Conservation (phyloP, 2,113 vertebrate species). For the Elephantulus edwardii region DNA sequence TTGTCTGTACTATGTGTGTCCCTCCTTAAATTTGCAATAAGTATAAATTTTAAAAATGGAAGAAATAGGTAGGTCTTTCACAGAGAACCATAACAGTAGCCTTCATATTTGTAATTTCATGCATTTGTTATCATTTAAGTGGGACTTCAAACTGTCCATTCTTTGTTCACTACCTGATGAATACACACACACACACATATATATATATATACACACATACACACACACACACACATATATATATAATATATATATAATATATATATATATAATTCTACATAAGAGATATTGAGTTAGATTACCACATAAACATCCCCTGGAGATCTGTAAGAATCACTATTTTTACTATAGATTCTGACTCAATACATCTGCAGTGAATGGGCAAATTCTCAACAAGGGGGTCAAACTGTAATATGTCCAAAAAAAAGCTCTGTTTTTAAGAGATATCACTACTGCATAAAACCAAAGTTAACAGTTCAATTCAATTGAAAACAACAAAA, state of each 20-base stretch:
- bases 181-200: no score
- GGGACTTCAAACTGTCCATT: neutral
- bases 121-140: constrained; percentile 32
- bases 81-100: neutral
- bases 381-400: neutral
- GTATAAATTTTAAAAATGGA: constrained; percentile 1
- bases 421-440: neutral
- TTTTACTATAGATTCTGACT: neutral
- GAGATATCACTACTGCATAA: neutral
- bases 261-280: no score
- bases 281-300: no score
- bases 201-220: no score
- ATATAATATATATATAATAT: no score
- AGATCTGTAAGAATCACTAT: no score
- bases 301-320: no score
- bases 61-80: constrained; percentile 9
- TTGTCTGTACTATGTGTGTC: neutral
- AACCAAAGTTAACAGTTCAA: constrained; percentile 16
- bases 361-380: neutral
- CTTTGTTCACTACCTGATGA: no score
- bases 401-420: neutral
- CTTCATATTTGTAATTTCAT: constrained; percentile 33
- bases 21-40: constrained; percentile 4
- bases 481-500: no score
- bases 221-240: no score